Percentiles rank a stretch among this genome's conserved stretches.
Conservation (phyloP, 2,113 vertebrate species). For the Vicugna pacos region DNA sequence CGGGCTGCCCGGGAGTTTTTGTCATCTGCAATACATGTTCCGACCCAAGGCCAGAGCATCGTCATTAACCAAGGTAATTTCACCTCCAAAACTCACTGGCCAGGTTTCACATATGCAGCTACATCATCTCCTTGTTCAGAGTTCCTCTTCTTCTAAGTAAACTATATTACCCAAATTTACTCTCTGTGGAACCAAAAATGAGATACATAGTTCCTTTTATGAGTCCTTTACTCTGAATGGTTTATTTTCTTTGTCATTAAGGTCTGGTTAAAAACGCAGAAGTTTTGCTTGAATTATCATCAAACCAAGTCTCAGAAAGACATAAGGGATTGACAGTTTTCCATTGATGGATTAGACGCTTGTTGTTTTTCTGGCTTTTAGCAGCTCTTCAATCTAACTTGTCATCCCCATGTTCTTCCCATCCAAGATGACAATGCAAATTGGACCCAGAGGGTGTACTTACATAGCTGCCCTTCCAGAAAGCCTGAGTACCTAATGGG, state of each 20-base stretch:
- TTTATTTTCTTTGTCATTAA: conserved; percentile 61
- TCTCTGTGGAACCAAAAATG: neutral
- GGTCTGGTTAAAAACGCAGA: conserved; percentile 41
- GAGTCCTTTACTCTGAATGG: neutral
- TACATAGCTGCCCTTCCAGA: conserved; percentile 65
- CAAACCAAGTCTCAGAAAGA: conserved; percentile 44
- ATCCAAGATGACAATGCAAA: conserved; percentile 55
- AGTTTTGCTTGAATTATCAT: conserved; percentile 61
- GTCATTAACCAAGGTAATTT: neutral
- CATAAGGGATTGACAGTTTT: conserved; percentile 64
- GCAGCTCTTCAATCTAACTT: conserved; percentile 71
- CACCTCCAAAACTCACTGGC: neutral
- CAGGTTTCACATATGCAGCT: neutral
- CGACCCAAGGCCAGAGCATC: neutral
- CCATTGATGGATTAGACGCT: conserved; percentile 69
- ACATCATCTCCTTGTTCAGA: neutral
- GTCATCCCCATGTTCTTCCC: conserved; percentile 59
- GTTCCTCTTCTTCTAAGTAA: neutral
- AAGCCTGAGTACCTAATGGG: conserved; percentile 67
- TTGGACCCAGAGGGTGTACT: conserved; percentile 48
- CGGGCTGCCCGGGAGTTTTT: neutral
- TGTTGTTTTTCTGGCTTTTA: conserved; percentile 75
- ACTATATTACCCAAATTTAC: neutral
- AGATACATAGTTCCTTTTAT: neutral
- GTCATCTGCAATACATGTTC: neutral